Evolutionary conservation across 2,113 vertebrate genomes (phyloP), one percentile per base, ranked within the genome.

Genomic region (Mus pahari): DNA sequence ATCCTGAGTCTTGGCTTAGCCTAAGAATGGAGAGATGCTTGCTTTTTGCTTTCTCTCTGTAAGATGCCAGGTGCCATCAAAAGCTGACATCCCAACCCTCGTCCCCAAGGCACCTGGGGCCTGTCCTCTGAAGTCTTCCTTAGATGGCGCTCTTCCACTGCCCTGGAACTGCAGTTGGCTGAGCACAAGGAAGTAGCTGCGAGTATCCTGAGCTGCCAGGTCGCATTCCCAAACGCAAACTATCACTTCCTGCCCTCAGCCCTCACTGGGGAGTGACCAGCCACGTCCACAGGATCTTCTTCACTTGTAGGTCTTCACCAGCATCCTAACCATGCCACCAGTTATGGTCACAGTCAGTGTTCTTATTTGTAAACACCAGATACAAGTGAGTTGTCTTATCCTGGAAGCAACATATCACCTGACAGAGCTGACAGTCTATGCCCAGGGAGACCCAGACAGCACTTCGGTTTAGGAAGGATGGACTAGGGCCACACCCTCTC

Each of bases 41-140:
- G 60, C 10, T 90, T 42, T 31, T 71, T 90, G 81, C 31, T 93
- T 92, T 88, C 73, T 96, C 77, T 94, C 88, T 91, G 89, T 77
- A 93, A 96, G 50, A 64, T 79, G 17, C 20, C 42, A n/a, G 17
- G 1, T 45, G 39, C 22, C n/a, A 33, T 45, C 26, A 45, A 64
- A 81, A 91, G 33, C 36, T 68, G 62, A 89, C 24, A n/a, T 19
- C 83, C 33, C 26, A 28, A 26, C 48, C 73, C 79, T 55, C 13
- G 4, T 42, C 22, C 66, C 22, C 48, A 53, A 6, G n/a, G n/a
- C 22, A 42, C 36, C 50, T 13, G 9, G 2, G 19, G 39, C 83
- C 70, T 33, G 68, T 42, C 55, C 36, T 42, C 42, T 68, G 20
- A 78, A 31, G 5, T 20, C 84, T 81, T 81, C 26, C 48, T 93